Percentiles rank a stretch among this genome's conserved stretches.
These are phyloP conservation scores for Aplysina aerophoba DNA, from an alignment of 37 sponge, comb jelly and placozoan species.

Conservation along the genomic window DNA sequence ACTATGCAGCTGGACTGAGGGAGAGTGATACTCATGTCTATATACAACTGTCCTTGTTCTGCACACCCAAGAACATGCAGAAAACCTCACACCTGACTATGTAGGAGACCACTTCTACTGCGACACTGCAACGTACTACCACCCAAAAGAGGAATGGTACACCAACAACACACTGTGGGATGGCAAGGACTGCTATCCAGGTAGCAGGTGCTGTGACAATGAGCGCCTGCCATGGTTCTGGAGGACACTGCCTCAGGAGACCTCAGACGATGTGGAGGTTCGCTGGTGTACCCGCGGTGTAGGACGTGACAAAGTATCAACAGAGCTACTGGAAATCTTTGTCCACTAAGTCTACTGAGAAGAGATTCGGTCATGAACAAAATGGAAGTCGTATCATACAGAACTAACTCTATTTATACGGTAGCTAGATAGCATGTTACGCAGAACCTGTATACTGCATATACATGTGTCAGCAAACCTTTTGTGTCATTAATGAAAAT, in stretches of 20 bases:
- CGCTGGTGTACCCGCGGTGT: neutral
- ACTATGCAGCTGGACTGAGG: neutral
- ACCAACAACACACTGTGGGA: slow-evolving; percentile 26
- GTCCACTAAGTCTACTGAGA: neutral
- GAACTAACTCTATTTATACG: no score
- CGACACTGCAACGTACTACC: neutral
- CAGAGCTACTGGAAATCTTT: slow-evolving; percentile 10
- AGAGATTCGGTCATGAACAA: no score
- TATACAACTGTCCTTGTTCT: slow-evolving; percentile 23
- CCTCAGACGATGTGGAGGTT: neutral
- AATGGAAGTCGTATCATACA: no score
- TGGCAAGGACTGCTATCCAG: neutral
- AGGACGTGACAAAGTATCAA: neutral
- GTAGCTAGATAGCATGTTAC: no score
- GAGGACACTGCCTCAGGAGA: neutral
- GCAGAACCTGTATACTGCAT: neutral
- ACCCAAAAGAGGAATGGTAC: neutral
- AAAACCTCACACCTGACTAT: neutral
- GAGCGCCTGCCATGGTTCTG: neutral
- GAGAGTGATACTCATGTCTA: neutral
- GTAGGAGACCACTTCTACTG: slow-evolving; percentile 4
- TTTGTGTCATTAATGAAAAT: no score
- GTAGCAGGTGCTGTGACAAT: slow-evolving; percentile 11
- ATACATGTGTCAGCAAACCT: neutral
- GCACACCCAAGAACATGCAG: neutral